phyloP scores from a whole-genome alignment of 23 tunicate genomes.

The Styela plicata region DNA sequence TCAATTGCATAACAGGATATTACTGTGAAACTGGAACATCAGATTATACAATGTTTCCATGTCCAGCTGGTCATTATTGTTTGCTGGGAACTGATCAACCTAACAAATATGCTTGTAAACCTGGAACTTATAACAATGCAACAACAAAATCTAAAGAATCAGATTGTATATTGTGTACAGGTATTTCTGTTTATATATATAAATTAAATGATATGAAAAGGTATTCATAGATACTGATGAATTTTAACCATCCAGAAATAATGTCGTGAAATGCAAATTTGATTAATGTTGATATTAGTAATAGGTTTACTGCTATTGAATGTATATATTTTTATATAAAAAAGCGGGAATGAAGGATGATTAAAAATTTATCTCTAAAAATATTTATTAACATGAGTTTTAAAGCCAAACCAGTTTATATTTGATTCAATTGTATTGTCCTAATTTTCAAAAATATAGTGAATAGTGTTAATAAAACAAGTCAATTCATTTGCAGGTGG shows the following conservation, averaged over 20 bases:
- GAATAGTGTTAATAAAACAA: background rate
- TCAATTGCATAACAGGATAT: slow-evolving; percentile 41
- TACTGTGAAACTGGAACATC: slow-evolving; percentile 75
- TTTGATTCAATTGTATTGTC: too few species aligned
- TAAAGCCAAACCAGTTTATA: too few species aligned
- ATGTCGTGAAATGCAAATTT: too few species aligned
- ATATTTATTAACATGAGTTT: too few species aligned
- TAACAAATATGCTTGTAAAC: slow-evolving; percentile 37
- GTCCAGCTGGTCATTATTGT: slow-evolving; percentile 83
- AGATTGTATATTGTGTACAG: slow-evolving; percentile 69
- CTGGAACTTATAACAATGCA: slow-evolving; percentile 79
- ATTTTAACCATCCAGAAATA: too few species aligned
- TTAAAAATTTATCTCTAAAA: too few species aligned
- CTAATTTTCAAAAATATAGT: background rate
- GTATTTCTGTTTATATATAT: slow-evolving; percentile 28
- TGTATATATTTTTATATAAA: too few species aligned
- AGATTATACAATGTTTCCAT: slow-evolving; percentile 52
- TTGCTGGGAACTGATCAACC: slow-evolving; percentile 27
- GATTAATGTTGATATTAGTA: too few species aligned
- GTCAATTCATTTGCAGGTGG: slow-evolving; percentile 88
- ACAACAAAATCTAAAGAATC: slow-evolving; percentile 30
- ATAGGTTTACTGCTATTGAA: too few species aligned
- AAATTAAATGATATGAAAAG: too few species aligned
- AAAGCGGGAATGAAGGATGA: too few species aligned
- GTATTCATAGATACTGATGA: too few species aligned